Conservation (phyloP, 2,888 invertebrate species). For the Brachypterus glaber region DNA sequence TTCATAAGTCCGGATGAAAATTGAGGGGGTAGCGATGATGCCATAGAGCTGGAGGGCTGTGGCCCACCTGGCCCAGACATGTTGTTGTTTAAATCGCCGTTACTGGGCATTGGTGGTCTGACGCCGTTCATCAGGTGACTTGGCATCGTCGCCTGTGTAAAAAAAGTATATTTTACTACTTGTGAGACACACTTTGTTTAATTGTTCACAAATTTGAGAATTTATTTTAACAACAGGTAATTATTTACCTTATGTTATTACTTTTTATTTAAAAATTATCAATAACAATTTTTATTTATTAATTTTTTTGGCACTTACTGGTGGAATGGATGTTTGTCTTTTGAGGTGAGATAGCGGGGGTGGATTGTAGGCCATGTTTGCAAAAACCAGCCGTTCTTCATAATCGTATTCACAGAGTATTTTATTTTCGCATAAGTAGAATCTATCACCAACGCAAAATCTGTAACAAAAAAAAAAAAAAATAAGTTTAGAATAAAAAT, state of each 20-base stretch:
- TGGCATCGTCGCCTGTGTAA: conserved; percentile 34
- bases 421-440: conserved; percentile 95
- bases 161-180: too few relatives aligned
- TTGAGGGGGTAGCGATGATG: conserved; percentile 39
- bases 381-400: conserved; percentile 89
- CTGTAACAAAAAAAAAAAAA: conserved; percentile 47
- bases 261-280: too few relatives aligned
- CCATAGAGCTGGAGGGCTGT: conserved; percentile 34
- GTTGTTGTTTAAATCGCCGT: conserved; percentile 60
- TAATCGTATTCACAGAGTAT: conserved; percentile 97
- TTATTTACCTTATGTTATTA: too few relatives aligned
- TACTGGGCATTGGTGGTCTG: conserved; percentile 38
- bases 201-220: too few relatives aligned
- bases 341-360: conserved; percentile 71
- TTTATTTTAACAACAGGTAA: too few relatives aligned
- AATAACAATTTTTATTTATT: too few relatives aligned
- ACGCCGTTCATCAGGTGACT: conserved; percentile 48
- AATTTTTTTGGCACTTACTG: conserved; percentile 41
- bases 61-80: conserved; percentile 49
- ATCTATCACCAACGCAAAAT: conserved; percentile 96
- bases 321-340: conserved; percentile 57
- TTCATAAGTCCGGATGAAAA: conserved; percentile 44
- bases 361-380: conserved; percentile 89
- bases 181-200: too few relatives aligned
- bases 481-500: neutral